Evolutionary conservation across 2,888 invertebrate species (phyloP), one percentile per base, ranked within the genome.

Genomic region (Amphipoea lucens): DNA sequence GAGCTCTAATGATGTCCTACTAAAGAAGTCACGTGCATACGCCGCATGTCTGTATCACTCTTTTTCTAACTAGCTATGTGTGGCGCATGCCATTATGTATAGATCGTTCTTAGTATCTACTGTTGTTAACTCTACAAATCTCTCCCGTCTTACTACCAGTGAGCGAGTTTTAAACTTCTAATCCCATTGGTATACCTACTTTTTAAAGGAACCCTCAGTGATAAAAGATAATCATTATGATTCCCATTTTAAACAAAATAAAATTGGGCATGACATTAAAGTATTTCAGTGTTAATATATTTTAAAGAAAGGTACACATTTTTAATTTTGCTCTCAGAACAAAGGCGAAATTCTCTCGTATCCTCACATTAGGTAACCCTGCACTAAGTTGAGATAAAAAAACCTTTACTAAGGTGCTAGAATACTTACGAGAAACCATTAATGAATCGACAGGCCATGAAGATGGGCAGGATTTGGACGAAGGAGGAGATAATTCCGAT

Each of bases 381-480:
- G 12, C 17, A n/a, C 36, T 5, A 45, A 57, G 5, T 45, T 17
- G 40, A 20, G 5, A 42, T 20, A 1, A 23, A 42, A 11, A 48
- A 45, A 45, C 45, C 9, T 23, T 57, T 54, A 60, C 1, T 40
- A n/a, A n/a, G 4, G 40, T 57, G 57, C 11, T 9, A 40, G 4
- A 4, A 23, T 86, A 97, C 98, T 98, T 96, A 98, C 98, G 98
- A 98, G 92, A 98, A 98, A 90, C 98, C 98, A 94, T 98, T 98
- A 89, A 98, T 94, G 92, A 98, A 98, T 91, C 98, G 97, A 91
- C 98, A 97, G 36, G 97, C 96, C 96, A 98, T 97, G 94, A 98
- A 98, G 74, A 98, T 87, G 91, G 98, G 97, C 88, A 98, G 98
- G 88, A 97, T 97, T 94, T 98, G 98, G 48, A 98, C 97, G 90